Percentiles rank a stretch among this genome's conserved stretches.
These are phyloP conservation scores for Hybognathus amarus DNA, from an alignment of 2,797 vertebrate genomes.

Conservation along the genomic window DNA sequence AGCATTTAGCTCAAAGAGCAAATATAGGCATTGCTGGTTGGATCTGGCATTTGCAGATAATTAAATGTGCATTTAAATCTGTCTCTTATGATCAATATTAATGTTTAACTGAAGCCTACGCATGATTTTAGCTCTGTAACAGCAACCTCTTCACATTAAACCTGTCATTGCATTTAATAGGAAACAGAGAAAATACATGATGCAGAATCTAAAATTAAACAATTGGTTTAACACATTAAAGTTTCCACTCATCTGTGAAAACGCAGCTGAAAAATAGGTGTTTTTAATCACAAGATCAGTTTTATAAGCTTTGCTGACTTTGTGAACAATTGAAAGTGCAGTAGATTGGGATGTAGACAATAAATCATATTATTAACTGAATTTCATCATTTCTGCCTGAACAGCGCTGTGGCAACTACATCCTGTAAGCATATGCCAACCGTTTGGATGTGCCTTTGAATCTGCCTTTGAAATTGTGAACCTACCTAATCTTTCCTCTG, in stretches of 20 bases:
- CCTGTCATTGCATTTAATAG: neutral
- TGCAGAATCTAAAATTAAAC: slow-evolving; percentile 33
- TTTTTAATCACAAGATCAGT: neutral
- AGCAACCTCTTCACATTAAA: neutral
- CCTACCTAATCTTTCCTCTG: slow-evolving; percentile 37
- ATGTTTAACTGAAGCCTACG: slow-evolving; percentile 3
- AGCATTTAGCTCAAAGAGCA: slow-evolving; percentile 20
- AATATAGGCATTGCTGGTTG: slow-evolving; percentile 13
- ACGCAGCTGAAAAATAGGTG: neutral
- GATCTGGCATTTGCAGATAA: slow-evolving; percentile 20
- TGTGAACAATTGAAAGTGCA: slow-evolving; percentile 5
- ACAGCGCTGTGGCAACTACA: slow-evolving; percentile 26
- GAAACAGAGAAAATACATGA: neutral
- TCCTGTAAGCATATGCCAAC: slow-evolving; percentile 39
- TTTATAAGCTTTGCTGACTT: slow-evolving; percentile 12
- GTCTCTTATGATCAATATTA: slow-evolving; percentile 27
- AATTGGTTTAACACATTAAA: slow-evolving; percentile 15
- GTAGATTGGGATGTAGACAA: slow-evolving; percentile 14
- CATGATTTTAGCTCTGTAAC: neutral
- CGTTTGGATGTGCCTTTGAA: slow-evolving; percentile 38
- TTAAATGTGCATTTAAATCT: slow-evolving; percentile 23
- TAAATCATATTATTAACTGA: slow-evolving; percentile 3
- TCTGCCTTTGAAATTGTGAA: slow-evolving; percentile 43
- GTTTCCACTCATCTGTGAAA: slow-evolving; percentile 14
- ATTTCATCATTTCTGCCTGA: slow-evolving; percentile 14